A percentile compares a stretch with the other conserved stretches of the same genome.
Conservation (phyloP, 2,113 vertebrate species). For the Notarius lentiginosus region DNA sequence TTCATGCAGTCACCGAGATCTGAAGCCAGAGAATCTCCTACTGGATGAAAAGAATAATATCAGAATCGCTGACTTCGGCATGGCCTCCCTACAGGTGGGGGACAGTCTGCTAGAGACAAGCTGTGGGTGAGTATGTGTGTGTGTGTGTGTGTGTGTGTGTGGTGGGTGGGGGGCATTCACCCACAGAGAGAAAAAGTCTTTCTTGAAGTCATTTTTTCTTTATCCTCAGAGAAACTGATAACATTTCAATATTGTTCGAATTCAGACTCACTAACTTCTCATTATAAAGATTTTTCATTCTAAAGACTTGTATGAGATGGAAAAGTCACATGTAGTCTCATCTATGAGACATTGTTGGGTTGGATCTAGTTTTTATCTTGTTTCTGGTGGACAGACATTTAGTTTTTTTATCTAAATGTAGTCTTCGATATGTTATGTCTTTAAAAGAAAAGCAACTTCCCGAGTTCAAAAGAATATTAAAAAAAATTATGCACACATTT, state of each 20-base stretch:
- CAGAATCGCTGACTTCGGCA: conserved; percentile 90
- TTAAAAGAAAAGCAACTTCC: not conserved
- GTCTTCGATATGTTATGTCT: too few species aligned
- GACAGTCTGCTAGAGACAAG: conserved; percentile 93
- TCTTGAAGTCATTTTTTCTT: not conserved
- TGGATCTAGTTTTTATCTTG: not conserved
- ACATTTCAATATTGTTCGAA: not conserved
- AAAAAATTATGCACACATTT: not conserved
- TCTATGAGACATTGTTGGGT: not conserved
- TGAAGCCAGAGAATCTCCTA: conserved; percentile 91
- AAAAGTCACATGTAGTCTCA: not conserved
- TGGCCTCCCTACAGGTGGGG: conserved; percentile 93
- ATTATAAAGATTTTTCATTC: not conserved
- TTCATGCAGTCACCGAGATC: conserved; percentile 83
- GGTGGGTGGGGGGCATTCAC: not conserved
- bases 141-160: conserved; percentile 18
- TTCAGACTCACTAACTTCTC: not conserved
- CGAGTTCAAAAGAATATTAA: too few species aligned
- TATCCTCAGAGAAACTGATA: not conserved
- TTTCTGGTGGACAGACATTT: not conserved
- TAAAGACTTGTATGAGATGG: not conserved
- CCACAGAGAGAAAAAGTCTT: not conserved
- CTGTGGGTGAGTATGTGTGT: conserved; percentile 81
- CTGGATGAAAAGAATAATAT: conserved; percentile 94
- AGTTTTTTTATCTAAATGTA: too few species aligned